phyloP scores from a whole-genome alignment of 1,140 invertebrate genomes.

The Spodoptera frugiperda region DNA sequence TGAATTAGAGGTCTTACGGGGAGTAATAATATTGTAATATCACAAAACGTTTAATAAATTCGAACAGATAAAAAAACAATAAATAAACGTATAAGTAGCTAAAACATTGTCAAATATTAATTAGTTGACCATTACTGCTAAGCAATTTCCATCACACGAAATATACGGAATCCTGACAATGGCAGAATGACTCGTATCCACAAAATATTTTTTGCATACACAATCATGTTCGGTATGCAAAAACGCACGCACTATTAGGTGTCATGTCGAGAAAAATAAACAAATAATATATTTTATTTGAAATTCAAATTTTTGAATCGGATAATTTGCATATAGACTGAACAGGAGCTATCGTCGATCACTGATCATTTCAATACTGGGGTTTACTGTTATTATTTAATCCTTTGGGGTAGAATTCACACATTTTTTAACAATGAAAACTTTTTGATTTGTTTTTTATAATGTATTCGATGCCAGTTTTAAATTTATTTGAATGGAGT shows the following conservation, averaged over 20 bases:
- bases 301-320: conserved; percentile 75
- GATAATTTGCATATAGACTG: conserved; percentile 79
- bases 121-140: too few species aligned
- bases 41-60: too few species aligned
- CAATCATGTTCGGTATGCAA: conserved; percentile 38
- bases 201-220: conserved; percentile 65
- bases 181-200: not conserved
- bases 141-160: not conserved
- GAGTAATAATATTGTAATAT: too few species aligned
- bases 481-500: conserved; percentile 1
- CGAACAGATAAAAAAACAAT: too few species aligned
- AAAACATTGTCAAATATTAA: too few species aligned
- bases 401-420: conserved; percentile 42
- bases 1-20: too few species aligned
- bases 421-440: conserved; percentile 43
- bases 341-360: conserved; percentile 76
- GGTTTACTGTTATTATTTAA: conserved; percentile 44
- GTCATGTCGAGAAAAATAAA: conserved; percentile 65
- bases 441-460: conserved; percentile 39
- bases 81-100: too few species aligned
- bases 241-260: conserved; percentile 68
- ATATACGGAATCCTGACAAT: not conserved
- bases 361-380: conserved; percentile 67
- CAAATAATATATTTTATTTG: conserved; percentile 72
- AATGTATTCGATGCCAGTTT: conserved; percentile 19